Conservation (phyloP, 2,888 invertebrate species). For the Drosophila pseudotalamancana region DNA sequence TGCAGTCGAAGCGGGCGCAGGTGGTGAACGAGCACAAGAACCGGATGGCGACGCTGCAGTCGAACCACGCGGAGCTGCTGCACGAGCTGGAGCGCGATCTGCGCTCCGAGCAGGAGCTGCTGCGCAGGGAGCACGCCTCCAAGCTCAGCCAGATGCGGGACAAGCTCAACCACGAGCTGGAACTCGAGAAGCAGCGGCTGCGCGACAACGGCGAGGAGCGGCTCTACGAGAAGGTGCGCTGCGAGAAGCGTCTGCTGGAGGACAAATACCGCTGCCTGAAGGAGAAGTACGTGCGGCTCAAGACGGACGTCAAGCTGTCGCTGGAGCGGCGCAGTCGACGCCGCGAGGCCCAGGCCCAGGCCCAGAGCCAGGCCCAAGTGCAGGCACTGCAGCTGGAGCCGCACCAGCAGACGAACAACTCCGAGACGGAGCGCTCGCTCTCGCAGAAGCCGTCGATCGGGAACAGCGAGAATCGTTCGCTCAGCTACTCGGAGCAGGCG, state of each 20-base stretch:
- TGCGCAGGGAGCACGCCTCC: conserved; percentile 88
- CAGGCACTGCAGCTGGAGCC: conserved; percentile 10
- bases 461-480: conserved; percentile 82
- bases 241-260: conserved; percentile 89
- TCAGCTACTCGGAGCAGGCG: conserved; percentile 78
- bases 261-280: conserved; percentile 92
- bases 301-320: conserved; percentile 91
- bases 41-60: conserved; percentile 82
- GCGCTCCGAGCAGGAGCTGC: conserved; percentile 87
- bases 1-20: conserved; percentile 85
- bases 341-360: conserved; percentile 86
- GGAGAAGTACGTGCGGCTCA: conserved; percentile 91
- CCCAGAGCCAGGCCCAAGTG: conserved; percentile 43
- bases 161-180: conserved; percentile 86
- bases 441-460: conserved; percentile 88
- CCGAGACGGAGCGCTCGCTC: conserved; percentile 91
- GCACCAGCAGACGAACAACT: conserved; percentile 88
- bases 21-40: conserved; percentile 85
- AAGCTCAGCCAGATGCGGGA: conserved; percentile 88
- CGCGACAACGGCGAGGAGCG: conserved; percentile 84
- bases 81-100: conserved; percentile 83
- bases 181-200: conserved; percentile 84
- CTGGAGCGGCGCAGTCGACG: conserved; percentile 90
- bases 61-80: conserved; percentile 82
- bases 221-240: conserved; percentile 87